Conservation (phyloP, 2,888 invertebrate genomes). For the Drosophila picticornis region DNA sequence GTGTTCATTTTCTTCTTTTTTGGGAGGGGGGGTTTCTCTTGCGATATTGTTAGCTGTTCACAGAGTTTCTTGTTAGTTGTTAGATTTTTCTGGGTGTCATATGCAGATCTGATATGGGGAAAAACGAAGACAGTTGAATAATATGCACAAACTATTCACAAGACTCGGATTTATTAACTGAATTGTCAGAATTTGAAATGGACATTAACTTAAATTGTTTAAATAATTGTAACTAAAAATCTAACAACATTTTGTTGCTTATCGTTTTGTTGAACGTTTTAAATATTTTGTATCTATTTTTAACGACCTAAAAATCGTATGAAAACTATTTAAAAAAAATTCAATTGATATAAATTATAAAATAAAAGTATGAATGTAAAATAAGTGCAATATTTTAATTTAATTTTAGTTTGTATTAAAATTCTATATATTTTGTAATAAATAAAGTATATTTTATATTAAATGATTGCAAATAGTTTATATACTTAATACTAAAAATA, state of each 20-base stretch:
- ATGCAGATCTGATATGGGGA: slow-evolving; percentile 10
- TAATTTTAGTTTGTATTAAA: neutral
- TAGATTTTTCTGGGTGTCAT: slow-evolving; percentile 30
- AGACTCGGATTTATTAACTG: neutral
- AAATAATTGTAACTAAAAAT: neutral
- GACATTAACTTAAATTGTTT: neutral
- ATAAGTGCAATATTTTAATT: neutral
- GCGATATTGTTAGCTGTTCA: slow-evolving; percentile 42
- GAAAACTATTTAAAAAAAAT: neutral
- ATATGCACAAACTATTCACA: neutral
- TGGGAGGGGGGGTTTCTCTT: slow-evolving; percentile 16
- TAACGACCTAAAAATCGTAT: neutral
- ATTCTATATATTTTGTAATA: neutral
- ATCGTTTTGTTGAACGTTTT: neutral
- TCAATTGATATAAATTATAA: neutral
- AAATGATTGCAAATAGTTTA: neutral
- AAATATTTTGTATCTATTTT: neutral
- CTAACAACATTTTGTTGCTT: neutral
- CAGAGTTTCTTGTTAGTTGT: slow-evolving; percentile 32
- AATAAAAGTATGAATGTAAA: accelerated
- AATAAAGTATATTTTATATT: neutral
- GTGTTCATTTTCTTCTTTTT: slow-evolving; percentile 20
- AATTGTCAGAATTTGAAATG: neutral
- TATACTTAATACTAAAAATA: no score
- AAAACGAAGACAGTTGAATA: neutral